Conservation (phyloP, 2,797 vertebrate genomes). For the Saguinus oedipus region DNA sequence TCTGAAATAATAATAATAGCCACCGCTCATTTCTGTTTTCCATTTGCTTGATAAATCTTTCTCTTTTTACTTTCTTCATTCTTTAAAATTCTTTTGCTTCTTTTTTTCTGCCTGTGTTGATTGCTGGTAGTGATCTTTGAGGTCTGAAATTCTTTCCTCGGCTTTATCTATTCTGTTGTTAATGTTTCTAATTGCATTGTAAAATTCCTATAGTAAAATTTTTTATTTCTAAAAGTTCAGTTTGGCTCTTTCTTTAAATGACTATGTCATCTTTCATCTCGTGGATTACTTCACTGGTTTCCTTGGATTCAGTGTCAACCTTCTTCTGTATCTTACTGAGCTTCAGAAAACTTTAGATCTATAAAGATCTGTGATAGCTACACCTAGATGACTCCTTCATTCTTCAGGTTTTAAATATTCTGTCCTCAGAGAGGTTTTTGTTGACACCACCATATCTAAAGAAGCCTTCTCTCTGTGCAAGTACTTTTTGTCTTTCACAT, state of each 20-base stretch:
- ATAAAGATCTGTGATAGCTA: background rate
- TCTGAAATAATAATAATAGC: background rate
- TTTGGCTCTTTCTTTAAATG: background rate
- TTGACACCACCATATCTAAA: background rate
- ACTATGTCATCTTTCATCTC: background rate
- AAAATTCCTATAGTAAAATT: background rate
- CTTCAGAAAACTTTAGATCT: background rate
- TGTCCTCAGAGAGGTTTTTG: background rate
- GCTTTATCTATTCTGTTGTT: background rate
- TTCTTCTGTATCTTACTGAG: background rate
- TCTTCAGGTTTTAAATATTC: background rate
- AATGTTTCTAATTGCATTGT: background rate
- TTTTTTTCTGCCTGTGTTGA: background rate
- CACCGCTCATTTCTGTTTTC: background rate
- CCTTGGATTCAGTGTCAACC: background rate
- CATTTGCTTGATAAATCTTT: background rate
- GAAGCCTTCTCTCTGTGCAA: background rate
- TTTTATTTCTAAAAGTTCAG: background rate
- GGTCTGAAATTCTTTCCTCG: background rate
- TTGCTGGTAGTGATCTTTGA: background rate
- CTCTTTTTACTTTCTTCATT: background rate
- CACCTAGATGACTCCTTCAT: background rate
- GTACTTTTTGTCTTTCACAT: background rate
- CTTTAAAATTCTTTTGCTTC: background rate
- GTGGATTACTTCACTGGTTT: background rate